Evolutionary conservation across 2,113 vertebrate genomes (phyloP), one percentile per base, ranked within the genome.

Genomic region (Xenotilapia leptura): DNA sequence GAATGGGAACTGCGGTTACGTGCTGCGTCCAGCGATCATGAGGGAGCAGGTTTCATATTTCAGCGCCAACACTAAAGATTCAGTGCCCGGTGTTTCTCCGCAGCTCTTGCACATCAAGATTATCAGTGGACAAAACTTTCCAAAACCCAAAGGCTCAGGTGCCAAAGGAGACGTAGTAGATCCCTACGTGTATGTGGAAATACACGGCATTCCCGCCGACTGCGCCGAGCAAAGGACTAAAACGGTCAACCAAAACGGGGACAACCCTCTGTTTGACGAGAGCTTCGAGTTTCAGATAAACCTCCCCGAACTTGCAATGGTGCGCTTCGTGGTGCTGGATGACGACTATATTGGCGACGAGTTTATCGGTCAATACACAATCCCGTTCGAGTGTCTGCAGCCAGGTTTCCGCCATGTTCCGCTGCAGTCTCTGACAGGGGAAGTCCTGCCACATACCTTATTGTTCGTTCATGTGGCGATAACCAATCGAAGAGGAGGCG

Each of bases 251-350:
- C 99, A 99, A 93, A 99, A 99, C 2, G 99, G 98, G 26, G 98
- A 99, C 79, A 97, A 98, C 79, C 99, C 99, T 28, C 97, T 99
- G 85, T 99, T 99, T 88, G 99, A 99, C 51, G 98, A 99, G 92
- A 99, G 99, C 93, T 99, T 99, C 93, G 99, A 99, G 95, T 99
- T 99, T 84, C 99, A 99, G 79, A 98, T 99, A 90, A 99, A 99
- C 91, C 97, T 99, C 4, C 99, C 99, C 0, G 99, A 99, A 88
- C 96, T 99, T 12, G 98, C 98, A 38, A 99, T 99, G 98, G 98
- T 98, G 91, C 98, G 99, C 83, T 99, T 99, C 13, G 98, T 99
- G 36, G 99, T 98, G 5, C 96, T 99, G 7, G 99, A 99, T 10
- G 99, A 99, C 7, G 99, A 99, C 95, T 99, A 98, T 90, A 99